These are phyloP conservation scores for Luscinia megarhynchos DNA, from an alignment of 2,797 vertebrate species.

Conservation along the genomic window DNA sequence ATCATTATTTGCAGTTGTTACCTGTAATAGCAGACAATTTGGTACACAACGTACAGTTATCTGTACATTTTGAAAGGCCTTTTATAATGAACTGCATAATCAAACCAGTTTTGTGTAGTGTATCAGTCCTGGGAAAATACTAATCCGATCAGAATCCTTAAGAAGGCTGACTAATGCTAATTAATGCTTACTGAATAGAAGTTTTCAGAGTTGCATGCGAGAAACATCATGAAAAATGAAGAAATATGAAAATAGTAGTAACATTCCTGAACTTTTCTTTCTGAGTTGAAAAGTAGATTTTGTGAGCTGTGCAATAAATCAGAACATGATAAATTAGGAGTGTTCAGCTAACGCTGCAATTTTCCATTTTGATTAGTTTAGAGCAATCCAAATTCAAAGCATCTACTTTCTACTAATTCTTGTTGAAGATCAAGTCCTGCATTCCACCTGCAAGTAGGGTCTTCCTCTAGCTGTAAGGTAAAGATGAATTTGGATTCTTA, in stretches of 20 bases:
- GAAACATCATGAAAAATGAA: neutral
- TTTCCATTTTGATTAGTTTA: neutral
- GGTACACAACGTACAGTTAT: neutral
- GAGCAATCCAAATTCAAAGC: neutral
- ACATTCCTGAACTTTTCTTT: neutral
- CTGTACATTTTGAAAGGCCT: neutral
- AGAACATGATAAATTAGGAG: neutral
- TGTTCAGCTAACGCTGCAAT: neutral
- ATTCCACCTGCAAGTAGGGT: neutral
- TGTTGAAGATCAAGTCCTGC: neutral
- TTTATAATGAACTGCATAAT: neutral
- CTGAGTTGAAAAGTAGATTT: neutral
- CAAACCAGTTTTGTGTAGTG: neutral
- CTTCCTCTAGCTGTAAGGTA: neutral
- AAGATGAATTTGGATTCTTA: neutral
- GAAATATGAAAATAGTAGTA: neutral
- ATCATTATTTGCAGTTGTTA: neutral
- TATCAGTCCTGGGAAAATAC: neutral
- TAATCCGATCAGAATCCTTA: neutral
- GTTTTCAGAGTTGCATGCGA: neutral
- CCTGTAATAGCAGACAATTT: neutral
- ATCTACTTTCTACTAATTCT: neutral
- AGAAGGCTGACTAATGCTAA: neutral
- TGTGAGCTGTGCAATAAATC: neutral
- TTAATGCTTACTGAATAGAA: neutral